phyloP scores from a whole-genome alignment of 2,888 invertebrate genomes.

The Cistogaster globosa region DNA sequence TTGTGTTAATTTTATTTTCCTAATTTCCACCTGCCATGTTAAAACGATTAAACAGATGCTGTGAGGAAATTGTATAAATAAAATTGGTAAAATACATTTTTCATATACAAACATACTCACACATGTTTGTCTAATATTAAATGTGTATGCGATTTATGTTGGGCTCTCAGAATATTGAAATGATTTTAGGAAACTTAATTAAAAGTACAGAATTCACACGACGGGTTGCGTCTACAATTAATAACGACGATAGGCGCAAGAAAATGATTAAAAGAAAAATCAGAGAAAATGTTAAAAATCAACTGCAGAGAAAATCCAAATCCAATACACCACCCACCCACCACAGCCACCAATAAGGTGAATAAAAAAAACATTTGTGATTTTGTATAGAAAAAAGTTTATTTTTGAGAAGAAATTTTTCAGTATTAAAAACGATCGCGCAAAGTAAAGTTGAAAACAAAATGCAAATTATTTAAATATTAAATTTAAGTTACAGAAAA shows the following conservation, averaged over 20 bases:
- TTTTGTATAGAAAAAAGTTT: conserved; percentile 42
- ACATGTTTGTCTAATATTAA: not conserved
- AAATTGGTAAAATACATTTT: not conserved
- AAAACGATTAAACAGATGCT: conserved; percentile 52
- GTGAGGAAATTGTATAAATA: conserved; percentile 47
- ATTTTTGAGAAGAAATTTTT: conserved; percentile 54
- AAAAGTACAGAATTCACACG: not conserved
- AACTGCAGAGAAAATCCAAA: conserved; percentile 41
- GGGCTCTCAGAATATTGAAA: conserved; percentile 62
- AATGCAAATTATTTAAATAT: conserved; percentile 20
- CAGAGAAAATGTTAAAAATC: conserved; percentile 33
- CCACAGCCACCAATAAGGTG: conserved; percentile 49
- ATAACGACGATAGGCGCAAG: not conserved
- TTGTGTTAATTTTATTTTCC: too few relatives aligned
- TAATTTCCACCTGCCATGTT: not conserved
- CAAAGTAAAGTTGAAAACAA: conserved; percentile 47
- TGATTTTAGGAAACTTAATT: conserved; percentile 27
- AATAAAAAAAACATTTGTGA: conserved; percentile 26
- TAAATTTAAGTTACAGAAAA: too few relatives aligned
- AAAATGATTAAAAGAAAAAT: conserved; percentile 46
- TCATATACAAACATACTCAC: not conserved
- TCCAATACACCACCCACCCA: not conserved
- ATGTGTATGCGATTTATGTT: conserved; percentile 52
- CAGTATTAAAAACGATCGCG: conserved; percentile 60
- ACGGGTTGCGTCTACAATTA: conserved; percentile 11